Evolutionary conservation across 2,888 invertebrate species (phyloP), one percentile per base, ranked within the genome.

Genomic region (Meteorus colon): DNA sequence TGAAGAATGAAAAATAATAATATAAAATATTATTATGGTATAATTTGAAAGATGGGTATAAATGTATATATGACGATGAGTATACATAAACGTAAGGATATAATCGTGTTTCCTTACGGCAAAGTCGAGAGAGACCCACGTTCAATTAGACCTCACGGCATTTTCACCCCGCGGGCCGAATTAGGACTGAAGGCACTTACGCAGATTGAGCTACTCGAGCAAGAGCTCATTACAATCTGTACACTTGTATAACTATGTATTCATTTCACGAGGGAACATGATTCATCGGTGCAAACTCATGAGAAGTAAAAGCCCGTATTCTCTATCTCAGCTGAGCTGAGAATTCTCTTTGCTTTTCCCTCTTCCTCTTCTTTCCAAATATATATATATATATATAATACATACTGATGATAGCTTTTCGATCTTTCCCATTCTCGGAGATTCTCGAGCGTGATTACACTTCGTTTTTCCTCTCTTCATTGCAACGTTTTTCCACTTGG

Each of bases 131-230:
- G 62, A 62, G 70, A 63, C 67, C 48, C 55, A 66, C 66, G 75
- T 75, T 75, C 75, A 75, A 75, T 75, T 75, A 75, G 75, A 55
- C 75, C 75, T 70, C 65, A 71, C 65, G 65, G 75, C 70, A 75
- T 75, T 75, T 62, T 41, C 62, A 63, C 59, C 41, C 51, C 62
- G 70, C 55, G 48, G 70, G 29, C 55, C 65, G 65, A 59, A 75
- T 75, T 75, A 70, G 59, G 70, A 71, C 75, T 75, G 65, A 37
- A 55, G 55, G 45, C 75, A 75, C 70, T 75, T 75, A 75, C 75
- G 75, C 70, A 65, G 70, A 75, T 75, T 70, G 74, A 74, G 74
- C 73, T 66, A 55, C 73, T 60, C 37, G 31, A 31, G 74, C 68
- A 68, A 73, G 48, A 48, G 60, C 63, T 65, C 72, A 45, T 72